Conservation (phyloP, 2,888 invertebrate species). For the Dexiosoma caninum region DNA sequence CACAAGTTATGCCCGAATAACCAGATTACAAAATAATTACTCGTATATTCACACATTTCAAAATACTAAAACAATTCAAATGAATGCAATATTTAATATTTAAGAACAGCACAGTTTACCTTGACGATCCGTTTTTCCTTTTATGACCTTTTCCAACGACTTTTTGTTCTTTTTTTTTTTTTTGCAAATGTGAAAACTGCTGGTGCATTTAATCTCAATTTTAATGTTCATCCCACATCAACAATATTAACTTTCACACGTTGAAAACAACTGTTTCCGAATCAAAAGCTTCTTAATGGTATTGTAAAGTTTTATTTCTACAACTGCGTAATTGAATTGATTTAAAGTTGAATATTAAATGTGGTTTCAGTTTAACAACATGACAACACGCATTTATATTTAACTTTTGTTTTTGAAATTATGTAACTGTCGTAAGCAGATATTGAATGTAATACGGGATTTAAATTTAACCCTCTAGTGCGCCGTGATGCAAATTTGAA, state of each 20-base stretch:
- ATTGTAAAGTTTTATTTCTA: not conserved
- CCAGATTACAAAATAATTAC: too few species aligned
- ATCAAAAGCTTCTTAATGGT: slow-evolving; percentile 6
- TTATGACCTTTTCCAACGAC: not conserved
- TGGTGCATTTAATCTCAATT: not conserved
- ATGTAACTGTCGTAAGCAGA: not conserved
- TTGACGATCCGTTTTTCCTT: not conserved
- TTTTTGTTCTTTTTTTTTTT: not conserved
- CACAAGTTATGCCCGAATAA: too few species aligned
- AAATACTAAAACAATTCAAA: not conserved
- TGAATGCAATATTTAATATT: not conserved
- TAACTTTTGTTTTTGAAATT: not conserved
- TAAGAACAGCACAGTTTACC: not conserved
- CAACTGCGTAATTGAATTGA: slow-evolving; percentile 1
- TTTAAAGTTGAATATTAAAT: not conserved
- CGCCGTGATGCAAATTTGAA: too few species aligned
- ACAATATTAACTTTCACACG: slow-evolving; percentile 12
- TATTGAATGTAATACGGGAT: too few species aligned
- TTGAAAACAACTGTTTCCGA: not conserved
- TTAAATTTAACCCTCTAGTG: too few species aligned
- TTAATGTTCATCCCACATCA: not conserved
- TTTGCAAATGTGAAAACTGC: not conserved
- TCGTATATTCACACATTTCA: too few species aligned
- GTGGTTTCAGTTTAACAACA: not conserved
- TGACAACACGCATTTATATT: not conserved